Base-by-base conservation (phyloP, 92 coral and sea anemone species). In the Zoanthus gigantus region DNA sequence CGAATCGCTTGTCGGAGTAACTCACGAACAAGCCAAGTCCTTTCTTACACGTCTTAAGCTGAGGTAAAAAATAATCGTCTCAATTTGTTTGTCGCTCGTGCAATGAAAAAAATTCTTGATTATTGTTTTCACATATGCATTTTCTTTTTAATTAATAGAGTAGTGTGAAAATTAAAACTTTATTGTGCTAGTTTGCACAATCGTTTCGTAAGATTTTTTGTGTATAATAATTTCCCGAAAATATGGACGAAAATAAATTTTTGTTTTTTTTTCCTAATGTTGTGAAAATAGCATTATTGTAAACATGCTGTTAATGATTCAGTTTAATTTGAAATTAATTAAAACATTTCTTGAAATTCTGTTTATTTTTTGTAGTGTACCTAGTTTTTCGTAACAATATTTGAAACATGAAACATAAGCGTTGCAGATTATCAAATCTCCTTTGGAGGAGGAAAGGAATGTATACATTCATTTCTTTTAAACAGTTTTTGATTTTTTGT, bases 21-120 rank as follows among this genome's bases (percentile, higher is more conserved):
- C 99, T n/a, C 98, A 95, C 75, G 99, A 97, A 74, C 98, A 95
- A 83, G 99, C 99, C 14, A 97, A 97, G 92, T 92, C 98, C 65
- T 88, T 95, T n/a, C 92, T 97, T 14, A 95, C 98, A 6, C 91
- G 98, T 6, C 89, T 97, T 3, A 97, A 97, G 74, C 93, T 97
- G 71, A 89, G 96, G 98, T 95, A 76, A 83, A 85, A 37, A 18
- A 30, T 0, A 23, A 8, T 31, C 9, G 16, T 69, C 16, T 31
- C 32, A 53, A 5, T 14, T 12, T 1, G 53, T 34, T 63, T 15
- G n/a, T 15, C 1, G 53, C 10, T 63, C 16, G n/a, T 15, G 7
- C 9, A 54, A 31, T 23, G 18, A 32, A 6, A 15, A 16, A 45
- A 13, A 6, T 68, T 67, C 53, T 58, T 32, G 48, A 77, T 60